Evolutionary conservation across 2,888 invertebrate species (phyloP), one percentile per base, ranked within the genome.

Genomic region (Drosophila anomelani): DNA sequence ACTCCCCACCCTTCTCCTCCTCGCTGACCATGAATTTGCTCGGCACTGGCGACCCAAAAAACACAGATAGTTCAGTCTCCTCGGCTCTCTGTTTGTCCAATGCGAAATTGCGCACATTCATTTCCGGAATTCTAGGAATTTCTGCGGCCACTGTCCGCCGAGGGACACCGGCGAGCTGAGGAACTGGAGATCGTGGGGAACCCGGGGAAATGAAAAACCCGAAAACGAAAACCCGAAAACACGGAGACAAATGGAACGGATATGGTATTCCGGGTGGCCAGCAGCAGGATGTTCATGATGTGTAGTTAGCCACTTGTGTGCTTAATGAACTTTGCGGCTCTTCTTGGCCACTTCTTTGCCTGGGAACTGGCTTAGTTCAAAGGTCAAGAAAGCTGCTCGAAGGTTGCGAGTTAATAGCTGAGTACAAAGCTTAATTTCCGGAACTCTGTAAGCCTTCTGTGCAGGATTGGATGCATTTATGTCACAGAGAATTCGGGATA

Each of bases 61-160:
- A 47, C 4, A 12, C n/a, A 68, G 53, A 39, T 29, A 46, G 69
- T 39, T 32, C 20, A 0, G n/a, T 47, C 5, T 9, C 32, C 61
- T 32, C 26, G 54, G 8, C n/a, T 12, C 20, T 12, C 34, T 54
- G 68, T 67, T 55, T 67, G 38, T 9, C 41, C 51, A 39, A 44
- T 61, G 70, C 58, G 34, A 81, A 81, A 81, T 81, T 78, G 85
- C 73, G 67, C 64, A 75, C 75, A 82, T 81, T 82, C 73, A 81
- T 82, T 81, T 82, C 82, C 76, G 76, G 55, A 75, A 75, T 53
- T 49, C 53, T 41, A 23, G 34, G 68, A 68, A 59, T 58, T 47
- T 53, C 39, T 57, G 36, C 57, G 62, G 56, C 23, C 56, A 56
- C 36, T 54, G 70, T 59, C 43, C 46, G 44, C 29, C 39, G 23